A percentile compares a stretch with the other conserved stretches of the same genome.
Conservation (phyloP, 2,888 invertebrate species). For the Phyllotreta striolata region DNA sequence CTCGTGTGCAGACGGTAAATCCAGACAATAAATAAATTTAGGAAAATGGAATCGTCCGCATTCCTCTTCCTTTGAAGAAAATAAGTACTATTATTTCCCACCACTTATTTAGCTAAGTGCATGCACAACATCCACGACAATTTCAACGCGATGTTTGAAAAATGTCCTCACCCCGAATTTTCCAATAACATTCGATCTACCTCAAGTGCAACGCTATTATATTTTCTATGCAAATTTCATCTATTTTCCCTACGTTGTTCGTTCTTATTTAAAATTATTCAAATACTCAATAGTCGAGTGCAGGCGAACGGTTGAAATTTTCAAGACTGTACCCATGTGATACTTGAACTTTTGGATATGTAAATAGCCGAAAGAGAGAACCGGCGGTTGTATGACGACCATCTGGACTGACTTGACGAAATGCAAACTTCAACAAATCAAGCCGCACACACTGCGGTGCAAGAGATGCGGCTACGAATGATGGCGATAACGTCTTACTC, state of each 20-base stretch:
- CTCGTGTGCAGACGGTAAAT: neutral
- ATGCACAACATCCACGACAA: too few species aligned
- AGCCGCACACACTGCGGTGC: conserved; percentile 15
- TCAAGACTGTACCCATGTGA: conserved; percentile 21
- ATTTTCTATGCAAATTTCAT: conserved; percentile 5
- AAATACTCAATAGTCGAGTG: conserved; percentile 17
- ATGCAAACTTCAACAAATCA: conserved; percentile 36
- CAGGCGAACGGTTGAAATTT: conserved; percentile 18
- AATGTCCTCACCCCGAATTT: too few species aligned
- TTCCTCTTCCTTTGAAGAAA: too few species aligned
- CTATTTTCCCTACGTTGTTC: conserved; percentile 6
- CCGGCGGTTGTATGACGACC: conserved; percentile 36
- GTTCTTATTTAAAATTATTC: conserved; percentile 28
- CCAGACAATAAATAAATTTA: neutral
- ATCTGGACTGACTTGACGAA: conserved; percentile 44
- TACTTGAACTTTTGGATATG: conserved; percentile 33
- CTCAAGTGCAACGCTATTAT: neutral
- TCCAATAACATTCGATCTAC: too few species aligned
- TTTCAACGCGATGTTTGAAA: too few species aligned
- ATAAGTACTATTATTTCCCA: too few species aligned
- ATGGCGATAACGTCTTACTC: conserved; percentile 28
- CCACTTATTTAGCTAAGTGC: too few species aligned
- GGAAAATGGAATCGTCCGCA: conserved; percentile 1
- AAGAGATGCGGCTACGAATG: too few species aligned
- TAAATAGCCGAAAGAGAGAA: conserved; percentile 37